Conservation (phyloP, 2,113 vertebrate genomes). For the Phainopepla nitens region DNA sequence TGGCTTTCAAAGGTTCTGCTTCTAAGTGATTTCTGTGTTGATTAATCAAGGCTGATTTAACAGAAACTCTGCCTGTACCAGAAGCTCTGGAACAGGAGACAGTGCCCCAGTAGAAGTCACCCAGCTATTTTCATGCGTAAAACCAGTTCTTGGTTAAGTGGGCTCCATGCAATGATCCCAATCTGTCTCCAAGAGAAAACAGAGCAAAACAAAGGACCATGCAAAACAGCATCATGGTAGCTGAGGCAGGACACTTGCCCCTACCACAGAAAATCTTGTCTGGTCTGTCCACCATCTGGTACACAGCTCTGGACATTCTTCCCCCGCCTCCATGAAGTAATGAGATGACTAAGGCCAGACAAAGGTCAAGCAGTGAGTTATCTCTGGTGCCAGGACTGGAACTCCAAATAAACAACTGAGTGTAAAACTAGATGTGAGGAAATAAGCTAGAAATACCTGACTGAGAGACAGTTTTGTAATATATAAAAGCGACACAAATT, state of each 20-base stretch:
- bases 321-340: accelerated
- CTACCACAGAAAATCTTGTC: not conserved
- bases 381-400: not conserved
- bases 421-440: not conserved
- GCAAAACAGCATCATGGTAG: not conserved
- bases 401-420: not conserved
- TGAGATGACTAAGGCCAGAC: not conserved
- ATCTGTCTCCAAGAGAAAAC: not conserved
- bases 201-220: not conserved
- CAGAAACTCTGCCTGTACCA: not conserved
- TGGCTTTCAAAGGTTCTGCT: not conserved
- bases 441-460: not conserved
- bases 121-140: not conserved
- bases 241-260: not conserved
- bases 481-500: not conserved
- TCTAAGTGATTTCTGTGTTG: not conserved
- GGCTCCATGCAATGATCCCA: not conserved
- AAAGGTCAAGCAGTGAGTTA: not conserved
- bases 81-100: not conserved
- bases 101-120: not conserved
- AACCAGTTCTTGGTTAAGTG: not conserved
- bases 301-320: not conserved
- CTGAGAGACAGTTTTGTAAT: not conserved
- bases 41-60: not conserved
- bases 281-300: not conserved